Evolutionary conservation across 1,140 invertebrate genomes (phyloP).

Genomic region (Popillia japonica): DNA sequence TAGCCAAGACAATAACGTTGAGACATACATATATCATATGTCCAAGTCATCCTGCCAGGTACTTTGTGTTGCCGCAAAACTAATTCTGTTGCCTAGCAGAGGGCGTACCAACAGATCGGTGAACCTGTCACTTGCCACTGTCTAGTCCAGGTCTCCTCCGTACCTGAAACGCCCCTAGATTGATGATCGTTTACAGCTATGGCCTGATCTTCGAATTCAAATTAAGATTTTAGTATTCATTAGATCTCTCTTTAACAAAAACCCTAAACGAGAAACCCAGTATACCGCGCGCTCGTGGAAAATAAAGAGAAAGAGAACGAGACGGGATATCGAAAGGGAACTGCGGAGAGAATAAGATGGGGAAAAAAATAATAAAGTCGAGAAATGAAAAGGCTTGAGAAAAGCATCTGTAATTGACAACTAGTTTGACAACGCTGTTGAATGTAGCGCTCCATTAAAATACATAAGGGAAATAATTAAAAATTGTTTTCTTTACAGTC

Average conservation of each 20-base stretch:
- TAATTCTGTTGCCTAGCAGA: slow-evolving; percentile 44
- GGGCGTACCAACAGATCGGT: slow-evolving; percentile 42
- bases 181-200: slow-evolving; percentile 44
- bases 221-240: slow-evolving; percentile 43
- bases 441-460: slow-evolving; percentile 8
- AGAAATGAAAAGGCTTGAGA: not conserved
- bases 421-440: slow-evolving; percentile 13
- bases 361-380: not conserved
- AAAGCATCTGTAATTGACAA: slow-evolving; percentile 21
- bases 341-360: no score
- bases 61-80: slow-evolving; percentile 45
- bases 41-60: slow-evolving; percentile 44
- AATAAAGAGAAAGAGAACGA: slow-evolving; percentile 17
- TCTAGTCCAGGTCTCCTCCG: slow-evolving; percentile 42
- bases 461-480: slow-evolving; percentile 4
- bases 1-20: slow-evolving; percentile 40
- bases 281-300: not conserved
- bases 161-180: slow-evolving; percentile 41
- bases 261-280: slow-evolving; percentile 21
- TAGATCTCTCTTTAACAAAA: slow-evolving; percentile 26
- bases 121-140: slow-evolving; percentile 47
- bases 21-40: slow-evolving; percentile 44
- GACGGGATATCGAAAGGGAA: not conserved
- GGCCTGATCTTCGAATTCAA: slow-evolving; percentile 44
- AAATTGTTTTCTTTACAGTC: not conserved